Percentiles rank a stretch among this genome's conserved stretches.
Conservation (phyloP, 2,797 vertebrate genomes). For the Halcyon smyrnensis region DNA sequence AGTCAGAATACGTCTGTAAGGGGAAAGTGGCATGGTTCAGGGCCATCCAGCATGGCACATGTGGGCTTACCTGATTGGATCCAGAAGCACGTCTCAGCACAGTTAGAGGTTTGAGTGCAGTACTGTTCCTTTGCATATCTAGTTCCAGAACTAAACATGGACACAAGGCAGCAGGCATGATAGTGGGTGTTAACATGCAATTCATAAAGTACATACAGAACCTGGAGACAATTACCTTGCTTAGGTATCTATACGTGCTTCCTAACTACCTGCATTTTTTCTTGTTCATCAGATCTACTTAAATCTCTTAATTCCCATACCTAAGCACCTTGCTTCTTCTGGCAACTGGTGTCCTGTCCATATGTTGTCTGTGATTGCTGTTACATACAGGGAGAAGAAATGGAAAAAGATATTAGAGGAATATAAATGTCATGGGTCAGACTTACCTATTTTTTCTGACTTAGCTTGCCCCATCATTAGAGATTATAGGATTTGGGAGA, state of each 20-base stretch:
- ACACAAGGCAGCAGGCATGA: neutral
- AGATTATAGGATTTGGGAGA: neutral
- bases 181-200: neutral
- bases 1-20: neutral
- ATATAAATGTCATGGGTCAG: neutral
- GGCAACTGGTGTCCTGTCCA: neutral
- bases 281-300: neutral
- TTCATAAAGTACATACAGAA: neutral
- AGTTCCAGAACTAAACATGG: neutral
- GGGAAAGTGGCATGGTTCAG: neutral
- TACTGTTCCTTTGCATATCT: neutral
- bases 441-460: neutral
- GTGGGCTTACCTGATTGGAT: neutral
- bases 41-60: neutral
- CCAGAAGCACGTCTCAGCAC: neutral
- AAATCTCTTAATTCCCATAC: neutral
- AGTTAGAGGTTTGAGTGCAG: neutral
- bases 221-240: neutral
- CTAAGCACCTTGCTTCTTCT: neutral
- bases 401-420: neutral
- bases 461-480: neutral
- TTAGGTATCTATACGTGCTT: neutral
- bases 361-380: neutral
- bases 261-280: neutral
- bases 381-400: neutral